Base-by-base conservation (phyloP, 2,113 vertebrate species). In the Crotalus viridis region DNA sequence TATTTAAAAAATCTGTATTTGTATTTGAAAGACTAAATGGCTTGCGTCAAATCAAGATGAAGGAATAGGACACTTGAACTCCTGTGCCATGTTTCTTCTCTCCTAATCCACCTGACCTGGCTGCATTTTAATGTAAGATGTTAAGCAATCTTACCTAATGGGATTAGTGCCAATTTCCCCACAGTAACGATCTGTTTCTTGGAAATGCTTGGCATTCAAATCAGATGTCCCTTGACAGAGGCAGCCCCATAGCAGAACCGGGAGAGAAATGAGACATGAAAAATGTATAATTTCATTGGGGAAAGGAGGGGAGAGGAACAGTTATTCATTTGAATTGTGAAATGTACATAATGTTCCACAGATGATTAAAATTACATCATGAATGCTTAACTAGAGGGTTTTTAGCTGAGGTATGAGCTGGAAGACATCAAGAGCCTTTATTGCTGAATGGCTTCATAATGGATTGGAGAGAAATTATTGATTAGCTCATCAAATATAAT, bases 401-500 rank as follows among this genome's bases (percentile, higher is more conserved):
- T 91, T 81, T 91, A 93, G 88, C 51, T 90, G 61, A 94, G 85
- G 88, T 85, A 57, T 88, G 56, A 64, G 91, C 81, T 93, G 87
- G 81, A 94, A 92, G 0, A 0, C 52, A 56, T 81, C 88, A 64
- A 89, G 90, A 90, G 85, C 64, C 93, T 92, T 93, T 52, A 74
- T 43, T 89, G 90, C 90, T 89, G 94, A 97, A 97, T 95, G 91
- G 86, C 56, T 96, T 95, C 96, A 90, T 95, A 96, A 97, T 94
- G 95, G 86, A 59, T 90, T 90, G 64, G 95, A 96, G 95, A 96
- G 93, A 93, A 96, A 95, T 96, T 95, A 96, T 96, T 96, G 96
- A 96, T 95, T 95, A 95, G 92, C 89, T 96, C 95, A 93, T 96
- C 95, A 95, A 94, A 96, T 91, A 95, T 93, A 94, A 97, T 94